Evolutionary conservation across 2,888 invertebrate species (phyloP), one percentile per base, ranked within the genome.

Genomic region (Parthenolecanium corni): DNA sequence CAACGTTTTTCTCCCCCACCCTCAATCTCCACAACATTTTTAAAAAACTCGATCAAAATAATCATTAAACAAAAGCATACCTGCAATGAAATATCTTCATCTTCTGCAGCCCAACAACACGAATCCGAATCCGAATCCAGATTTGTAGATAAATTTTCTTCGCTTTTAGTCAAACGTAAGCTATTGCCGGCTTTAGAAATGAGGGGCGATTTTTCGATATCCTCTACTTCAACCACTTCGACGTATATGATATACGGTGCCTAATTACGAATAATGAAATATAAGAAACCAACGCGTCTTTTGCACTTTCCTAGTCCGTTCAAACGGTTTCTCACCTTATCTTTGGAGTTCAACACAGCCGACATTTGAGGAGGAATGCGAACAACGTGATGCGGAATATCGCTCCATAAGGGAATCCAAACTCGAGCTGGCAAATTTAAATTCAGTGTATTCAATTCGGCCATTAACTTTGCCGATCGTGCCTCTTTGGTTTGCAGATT

Each of bases 241-340:
- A 97, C 89, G 76, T 97, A 98, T 73, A 98, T 87, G 72, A 98
- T 89, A 76, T 94, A 98, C 0, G 98, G 98, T 53, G 97, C 95
- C 85, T 86, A 69, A 44, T 72, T 71, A 3, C 38, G 11, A 20
- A 36, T 11, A 25, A 12, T 53, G 18, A 53, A 12, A 24, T 14
- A 51, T n/a, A n/a, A n/a, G n/a, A n/a, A n/a, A 36, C 44, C 44
- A 18, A 51, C n/a, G 12, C 20, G 11, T n/a, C 38, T 23, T 53
- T 23, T 38, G 31, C 11, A 14, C 12, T 52, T 21, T 12, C 23
- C 52, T 12, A 16, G 18, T 23, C 16, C 12, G 31, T 14, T 64
- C 40, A 46, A 44, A 5, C 25, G 44, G 16, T 44, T 20, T 56
- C 67, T 68, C 72, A 85, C 86, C 82, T 93, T 94, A 74, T 95